phyloP scores from a whole-genome alignment of 2,888 invertebrate species.

The Sinodicranocentrus sp. region DNA sequence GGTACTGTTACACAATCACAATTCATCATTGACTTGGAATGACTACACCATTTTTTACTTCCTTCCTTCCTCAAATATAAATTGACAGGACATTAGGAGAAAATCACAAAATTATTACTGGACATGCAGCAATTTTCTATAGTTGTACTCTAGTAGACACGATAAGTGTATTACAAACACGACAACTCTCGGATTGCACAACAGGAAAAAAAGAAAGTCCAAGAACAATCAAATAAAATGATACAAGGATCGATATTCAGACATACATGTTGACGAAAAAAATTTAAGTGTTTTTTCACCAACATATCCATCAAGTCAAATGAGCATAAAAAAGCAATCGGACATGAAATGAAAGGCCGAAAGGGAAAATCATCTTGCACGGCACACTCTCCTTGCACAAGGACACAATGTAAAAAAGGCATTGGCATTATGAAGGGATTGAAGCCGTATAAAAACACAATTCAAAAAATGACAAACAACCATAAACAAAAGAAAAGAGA shows the following conservation, averaged over 20 bases:
- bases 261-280: slow-evolving; percentile 23
- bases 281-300: slow-evolving; percentile 28
- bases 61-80: slow-evolving; percentile 56
- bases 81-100: slow-evolving; percentile 19
- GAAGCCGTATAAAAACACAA: background rate
- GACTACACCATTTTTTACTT: slow-evolving; percentile 24
- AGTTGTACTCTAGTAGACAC: slow-evolving; percentile 27
- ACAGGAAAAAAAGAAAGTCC: slow-evolving; percentile 43
- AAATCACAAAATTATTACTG: slow-evolving; percentile 38
- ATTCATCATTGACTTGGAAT: background rate
- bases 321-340: slow-evolving; percentile 30
- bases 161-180: slow-evolving; percentile 16
- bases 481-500: slow-evolving; percentile 21
- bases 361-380: background rate
- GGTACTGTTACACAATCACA: too few species aligned
- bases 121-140: slow-evolving; percentile 21
- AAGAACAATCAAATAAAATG: slow-evolving; percentile 59
- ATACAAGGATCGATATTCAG: slow-evolving; percentile 39
- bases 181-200: slow-evolving; percentile 13
- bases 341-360: slow-evolving; percentile 1
- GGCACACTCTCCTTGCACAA: background rate
- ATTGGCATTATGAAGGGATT: slow-evolving; percentile 23
- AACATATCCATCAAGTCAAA: slow-evolving; percentile 57
- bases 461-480: background rate
- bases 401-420: slow-evolving; percentile 28